Evolutionary conservation across 2,888 invertebrate species (phyloP).

Genomic region (Xestia sexstrigata): DNA sequence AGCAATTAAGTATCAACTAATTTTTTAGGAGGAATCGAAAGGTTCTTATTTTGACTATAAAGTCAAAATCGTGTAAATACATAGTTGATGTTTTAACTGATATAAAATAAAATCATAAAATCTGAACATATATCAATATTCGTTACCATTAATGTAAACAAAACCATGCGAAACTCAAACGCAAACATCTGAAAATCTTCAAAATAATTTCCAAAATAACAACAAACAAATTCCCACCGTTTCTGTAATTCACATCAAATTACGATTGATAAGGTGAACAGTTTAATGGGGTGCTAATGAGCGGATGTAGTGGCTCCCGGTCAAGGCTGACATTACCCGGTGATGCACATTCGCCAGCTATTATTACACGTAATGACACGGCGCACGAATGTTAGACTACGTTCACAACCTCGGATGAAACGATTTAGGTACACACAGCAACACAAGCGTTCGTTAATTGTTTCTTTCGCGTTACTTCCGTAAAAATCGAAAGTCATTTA

Average conservation of each 20-base stretch:
- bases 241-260: constrained; percentile 11
- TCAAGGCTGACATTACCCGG: constrained; percentile 55
- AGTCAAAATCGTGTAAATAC: background rate
- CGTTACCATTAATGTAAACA: background rate
- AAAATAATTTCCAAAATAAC: background rate
- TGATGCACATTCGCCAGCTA: constrained; percentile 25
- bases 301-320: constrained; percentile 48
- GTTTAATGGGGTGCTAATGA: constrained; percentile 35
- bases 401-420: background rate
- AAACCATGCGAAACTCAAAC: background rate
- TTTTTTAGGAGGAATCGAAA: background rate
- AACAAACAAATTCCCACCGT: constrained; percentile 4
- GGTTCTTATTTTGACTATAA: background rate
- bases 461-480: background rate
- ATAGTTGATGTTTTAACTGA: background rate
- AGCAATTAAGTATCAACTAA: background rate
- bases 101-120: background rate
- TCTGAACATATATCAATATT: background rate
- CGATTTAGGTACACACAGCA: background rate
- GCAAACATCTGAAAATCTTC: background rate
- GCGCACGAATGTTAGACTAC: background rate
- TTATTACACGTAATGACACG: constrained; percentile 53
- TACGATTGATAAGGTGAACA: constrained; percentile 20
- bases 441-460: background rate
- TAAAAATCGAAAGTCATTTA: background rate